Conservation (phyloP, 2,797 vertebrate species). For the Hoplostethus mediterraneus region DNA sequence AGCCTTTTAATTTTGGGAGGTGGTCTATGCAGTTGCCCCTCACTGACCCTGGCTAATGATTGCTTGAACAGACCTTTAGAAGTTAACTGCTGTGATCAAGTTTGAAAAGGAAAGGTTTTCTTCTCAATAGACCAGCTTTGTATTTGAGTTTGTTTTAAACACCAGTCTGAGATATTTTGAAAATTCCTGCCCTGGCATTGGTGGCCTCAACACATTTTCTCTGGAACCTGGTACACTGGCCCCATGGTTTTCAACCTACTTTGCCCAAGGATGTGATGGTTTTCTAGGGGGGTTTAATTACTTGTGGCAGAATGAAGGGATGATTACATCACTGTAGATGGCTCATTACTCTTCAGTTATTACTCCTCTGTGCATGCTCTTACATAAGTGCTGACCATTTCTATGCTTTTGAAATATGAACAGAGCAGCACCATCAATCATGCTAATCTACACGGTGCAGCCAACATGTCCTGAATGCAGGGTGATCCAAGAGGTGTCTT, state of each 20-base stretch:
- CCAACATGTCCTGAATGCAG: background rate
- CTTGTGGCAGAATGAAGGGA: conserved; percentile 54
- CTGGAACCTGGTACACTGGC: conserved; percentile 27
- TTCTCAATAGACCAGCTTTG: background rate
- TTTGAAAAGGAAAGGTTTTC: too few species aligned
- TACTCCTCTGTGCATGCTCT: conserved; percentile 47
- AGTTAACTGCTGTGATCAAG: too few species aligned
- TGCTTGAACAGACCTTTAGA: background rate
- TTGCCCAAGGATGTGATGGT: conserved; percentile 26
- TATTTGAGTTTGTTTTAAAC: conserved; percentile 5
- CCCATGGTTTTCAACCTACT: conserved; percentile 23
- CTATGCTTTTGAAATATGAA: conserved; percentile 1
- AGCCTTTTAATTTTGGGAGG: background rate
- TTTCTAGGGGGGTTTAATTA: conserved; percentile 59
- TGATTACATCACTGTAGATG: conserved; percentile 72
- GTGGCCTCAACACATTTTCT: conserved; percentile 20
- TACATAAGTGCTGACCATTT: conserved; percentile 60
- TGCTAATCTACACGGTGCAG: background rate
- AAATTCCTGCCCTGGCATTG: background rate
- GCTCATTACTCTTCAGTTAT: conserved; percentile 72
- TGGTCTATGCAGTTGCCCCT: background rate
- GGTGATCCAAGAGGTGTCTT: background rate
- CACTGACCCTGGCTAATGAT: background rate
- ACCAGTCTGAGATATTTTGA: background rate
- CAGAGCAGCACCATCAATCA: background rate